Evolutionary conservation across 2,797 vertebrate genomes (phyloP).

Genomic region (Chromis chromis): DNA sequence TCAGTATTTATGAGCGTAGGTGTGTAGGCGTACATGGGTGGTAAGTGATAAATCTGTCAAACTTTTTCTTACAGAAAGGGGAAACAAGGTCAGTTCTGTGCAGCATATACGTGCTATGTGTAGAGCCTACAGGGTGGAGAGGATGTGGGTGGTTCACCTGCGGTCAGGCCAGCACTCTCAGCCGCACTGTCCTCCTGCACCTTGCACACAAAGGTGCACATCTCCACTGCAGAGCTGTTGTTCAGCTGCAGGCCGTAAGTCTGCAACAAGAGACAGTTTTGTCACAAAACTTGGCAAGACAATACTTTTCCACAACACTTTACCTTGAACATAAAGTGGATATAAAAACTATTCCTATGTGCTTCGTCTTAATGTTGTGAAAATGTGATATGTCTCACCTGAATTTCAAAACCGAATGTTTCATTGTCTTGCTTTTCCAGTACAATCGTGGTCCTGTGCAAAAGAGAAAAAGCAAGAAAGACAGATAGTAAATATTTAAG

Average conservation of each 20-base stretch:
- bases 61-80: neutral
- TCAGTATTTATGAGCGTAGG: neutral
- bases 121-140: neutral
- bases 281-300: constrained; percentile 6
- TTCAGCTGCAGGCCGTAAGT: constrained; percentile 86
- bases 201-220: constrained; percentile 88
- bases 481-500: neutral
- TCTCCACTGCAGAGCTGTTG: constrained; percentile 80
- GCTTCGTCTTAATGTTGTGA: neutral
- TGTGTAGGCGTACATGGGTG: neutral
- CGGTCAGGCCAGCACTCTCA: constrained; percentile 88
- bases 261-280: constrained; percentile 75
- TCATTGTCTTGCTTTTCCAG: constrained; percentile 93
- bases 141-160: constrained; percentile 81
- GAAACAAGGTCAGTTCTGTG: no score
- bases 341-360: neutral
- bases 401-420: constrained; percentile 96
- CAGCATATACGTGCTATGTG: neutral
- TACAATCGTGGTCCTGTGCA: constrained; percentile 74
- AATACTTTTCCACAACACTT: neutral
- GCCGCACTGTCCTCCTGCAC: constrained; percentile 90
- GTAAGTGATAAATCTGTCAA: constrained; percentile 1
- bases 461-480: constrained; percentile 15
- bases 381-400: constrained; percentile 81
- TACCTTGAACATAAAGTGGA: no score